Conservation (phyloP, 2,888 invertebrate species). For the Hedychridium roseum region DNA sequence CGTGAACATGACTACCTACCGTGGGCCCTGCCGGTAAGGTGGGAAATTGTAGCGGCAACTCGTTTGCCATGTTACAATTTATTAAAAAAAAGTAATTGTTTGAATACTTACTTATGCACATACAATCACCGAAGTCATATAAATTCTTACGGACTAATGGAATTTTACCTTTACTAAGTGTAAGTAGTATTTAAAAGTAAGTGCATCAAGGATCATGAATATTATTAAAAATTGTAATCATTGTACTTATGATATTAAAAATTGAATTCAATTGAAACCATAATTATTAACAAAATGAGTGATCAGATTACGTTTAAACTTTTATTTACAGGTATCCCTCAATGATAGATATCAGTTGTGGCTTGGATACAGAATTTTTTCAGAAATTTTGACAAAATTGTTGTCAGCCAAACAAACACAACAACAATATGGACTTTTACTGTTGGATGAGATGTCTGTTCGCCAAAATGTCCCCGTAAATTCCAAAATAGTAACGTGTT, state of each 20-base stretch:
- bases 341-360: constrained; percentile 23
- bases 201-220: constrained; percentile 1
- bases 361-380: constrained; percentile 32
- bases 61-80: too few relatives aligned
- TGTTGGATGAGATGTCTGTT: constrained; percentile 30
- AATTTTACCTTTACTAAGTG: constrained; percentile 21
- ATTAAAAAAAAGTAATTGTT: too few relatives aligned
- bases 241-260: neutral
- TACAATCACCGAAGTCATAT: constrained; percentile 27
- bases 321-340: constrained; percentile 21
- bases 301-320: too few relatives aligned
- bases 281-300: too few relatives aligned
- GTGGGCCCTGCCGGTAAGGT: too few relatives aligned
- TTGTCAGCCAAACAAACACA: constrained; percentile 21
- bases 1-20: too few relatives aligned
- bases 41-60: too few relatives aligned
- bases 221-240: neutral
- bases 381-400: constrained; percentile 21
- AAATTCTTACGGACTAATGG: constrained; percentile 20
- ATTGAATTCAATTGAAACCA: too few relatives aligned
- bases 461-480: constrained; percentile 17
- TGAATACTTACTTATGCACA: constrained; percentile 29
- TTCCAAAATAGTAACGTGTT: constrained; percentile 20
- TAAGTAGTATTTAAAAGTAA: constrained; percentile 22
- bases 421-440: constrained; percentile 27